A percentile compares a stretch with the other conserved stretches of the same genome.
Conservation (phyloP, 1,140 invertebrate genomes). For the Parapsyche elsis region DNA sequence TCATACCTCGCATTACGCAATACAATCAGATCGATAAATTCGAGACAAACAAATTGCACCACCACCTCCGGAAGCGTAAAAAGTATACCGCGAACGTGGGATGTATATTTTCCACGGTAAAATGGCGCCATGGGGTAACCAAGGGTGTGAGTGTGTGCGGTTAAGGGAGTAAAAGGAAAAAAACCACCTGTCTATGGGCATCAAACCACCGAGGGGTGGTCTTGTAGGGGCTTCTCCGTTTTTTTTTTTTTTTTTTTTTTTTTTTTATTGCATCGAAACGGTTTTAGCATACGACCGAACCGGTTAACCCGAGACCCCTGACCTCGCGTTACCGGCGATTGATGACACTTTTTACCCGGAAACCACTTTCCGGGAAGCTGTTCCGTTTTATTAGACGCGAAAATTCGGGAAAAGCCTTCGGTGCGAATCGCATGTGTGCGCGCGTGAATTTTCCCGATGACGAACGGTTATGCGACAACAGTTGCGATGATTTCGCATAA, state of each 20-base stretch:
- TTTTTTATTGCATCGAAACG: slow-evolving; percentile 25
- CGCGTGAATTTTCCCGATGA: background rate
- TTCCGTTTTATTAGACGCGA: slow-evolving; percentile 18
- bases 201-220: slow-evolving; percentile 18
- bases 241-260: background rate
- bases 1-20: too few species aligned
- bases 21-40: too few species aligned
- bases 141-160: background rate
- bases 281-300: slow-evolving; percentile 22
- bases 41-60: too few species aligned
- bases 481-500: too few species aligned
- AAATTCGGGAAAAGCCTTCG: background rate
- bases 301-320: slow-evolving; percentile 23
- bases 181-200: slow-evolving; percentile 35
- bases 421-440: background rate
- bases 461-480: too few species aligned
- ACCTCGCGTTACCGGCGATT: slow-evolving; percentile 32
- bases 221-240: too few species aligned
- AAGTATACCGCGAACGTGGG: too few species aligned
- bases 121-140: too few species aligned
- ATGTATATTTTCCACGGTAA: too few species aligned
- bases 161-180: background rate
- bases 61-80: too few species aligned
- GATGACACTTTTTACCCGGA: slow-evolving; percentile 34
- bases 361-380: slow-evolving; percentile 8